phyloP scores from a whole-genome alignment of 2,888 invertebrate species.

The Dryadula phaetusa region DNA sequence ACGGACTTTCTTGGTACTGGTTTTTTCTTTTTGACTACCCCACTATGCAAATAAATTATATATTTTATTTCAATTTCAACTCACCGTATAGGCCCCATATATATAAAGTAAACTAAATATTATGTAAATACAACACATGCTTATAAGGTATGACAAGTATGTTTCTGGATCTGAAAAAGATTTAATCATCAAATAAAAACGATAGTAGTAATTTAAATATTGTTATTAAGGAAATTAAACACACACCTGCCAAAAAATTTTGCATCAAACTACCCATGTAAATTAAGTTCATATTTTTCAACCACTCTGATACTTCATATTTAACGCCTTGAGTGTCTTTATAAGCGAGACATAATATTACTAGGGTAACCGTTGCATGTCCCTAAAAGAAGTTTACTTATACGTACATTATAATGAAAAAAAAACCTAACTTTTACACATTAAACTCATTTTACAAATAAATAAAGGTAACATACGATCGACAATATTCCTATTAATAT shows the following conservation, averaged over 20 bases:
- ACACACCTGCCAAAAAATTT: conserved; percentile 58
- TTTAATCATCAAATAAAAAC: not conserved
- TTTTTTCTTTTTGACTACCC: too few species aligned
- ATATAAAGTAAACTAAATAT: conserved; percentile 62
- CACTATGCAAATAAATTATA: too few species aligned
- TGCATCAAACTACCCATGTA: conserved; percentile 63
- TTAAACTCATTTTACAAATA: too few species aligned
- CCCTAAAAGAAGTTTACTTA: conserved; percentile 53
- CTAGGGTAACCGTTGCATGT: conserved; percentile 60
- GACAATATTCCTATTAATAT: conserved; percentile 72
- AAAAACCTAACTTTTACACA: too few species aligned
- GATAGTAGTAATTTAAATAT: not conserved
- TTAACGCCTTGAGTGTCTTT: conserved; percentile 54
- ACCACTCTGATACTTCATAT: conserved; percentile 56
- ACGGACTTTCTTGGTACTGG: too few species aligned
- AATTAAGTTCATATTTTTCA: conserved; percentile 59
- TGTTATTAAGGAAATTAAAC: not conserved
- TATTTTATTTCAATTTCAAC: too few species aligned
- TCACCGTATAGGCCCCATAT: conserved; percentile 74
- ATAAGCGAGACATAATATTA: conserved; percentile 56
- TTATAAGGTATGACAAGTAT: conserved; percentile 58
- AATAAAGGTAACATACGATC: conserved; percentile 52
- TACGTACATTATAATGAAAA: too few species aligned
- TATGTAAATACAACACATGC: conserved; percentile 61
- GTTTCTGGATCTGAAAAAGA: conserved; percentile 67